phyloP scores from a whole-genome alignment of 2,797 vertebrate genomes.

The Dryobates pubescens region DNA sequence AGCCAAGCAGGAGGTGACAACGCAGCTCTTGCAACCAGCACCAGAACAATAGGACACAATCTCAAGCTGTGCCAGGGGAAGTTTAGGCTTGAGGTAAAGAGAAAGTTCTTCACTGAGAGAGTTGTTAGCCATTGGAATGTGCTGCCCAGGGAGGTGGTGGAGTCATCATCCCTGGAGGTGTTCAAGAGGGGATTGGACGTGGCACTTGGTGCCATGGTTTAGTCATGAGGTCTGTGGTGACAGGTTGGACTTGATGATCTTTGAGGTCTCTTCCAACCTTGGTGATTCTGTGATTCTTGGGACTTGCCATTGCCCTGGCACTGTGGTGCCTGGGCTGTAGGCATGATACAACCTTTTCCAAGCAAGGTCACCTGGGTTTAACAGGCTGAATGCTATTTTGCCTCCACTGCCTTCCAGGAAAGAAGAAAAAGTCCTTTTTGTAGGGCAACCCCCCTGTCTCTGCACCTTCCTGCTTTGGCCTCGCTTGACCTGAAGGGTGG shows the following conservation, averaged over 20 bases:
- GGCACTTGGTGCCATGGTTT: no score
- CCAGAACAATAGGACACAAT: no score
- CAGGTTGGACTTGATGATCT: no score
- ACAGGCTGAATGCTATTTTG: not conserved
- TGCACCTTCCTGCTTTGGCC: not conserved
- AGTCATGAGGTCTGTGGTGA: no score
- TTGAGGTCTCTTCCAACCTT: no score
- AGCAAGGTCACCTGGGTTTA: not conserved
- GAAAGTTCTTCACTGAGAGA: no score
- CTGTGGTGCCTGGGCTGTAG: accelerated
- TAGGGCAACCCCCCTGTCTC: not conserved
- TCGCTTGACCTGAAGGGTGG: not conserved
- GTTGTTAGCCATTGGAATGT: no score
- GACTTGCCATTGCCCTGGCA: not conserved
- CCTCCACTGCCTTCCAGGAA: not conserved
- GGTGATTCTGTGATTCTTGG: not conserved
- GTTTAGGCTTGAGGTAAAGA: no score
- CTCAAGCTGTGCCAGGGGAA: no score
- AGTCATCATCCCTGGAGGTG: no score
- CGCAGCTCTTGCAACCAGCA: not conserved
- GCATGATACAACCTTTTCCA: not conserved
- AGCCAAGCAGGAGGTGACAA: not conserved
- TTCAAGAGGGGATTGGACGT: no score
- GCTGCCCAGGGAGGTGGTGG: no score
- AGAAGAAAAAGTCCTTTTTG: not conserved